These are phyloP conservation scores for Myotis davidii DNA, from an alignment of 2,113 vertebrate genomes.

Conservation along the genomic window DNA sequence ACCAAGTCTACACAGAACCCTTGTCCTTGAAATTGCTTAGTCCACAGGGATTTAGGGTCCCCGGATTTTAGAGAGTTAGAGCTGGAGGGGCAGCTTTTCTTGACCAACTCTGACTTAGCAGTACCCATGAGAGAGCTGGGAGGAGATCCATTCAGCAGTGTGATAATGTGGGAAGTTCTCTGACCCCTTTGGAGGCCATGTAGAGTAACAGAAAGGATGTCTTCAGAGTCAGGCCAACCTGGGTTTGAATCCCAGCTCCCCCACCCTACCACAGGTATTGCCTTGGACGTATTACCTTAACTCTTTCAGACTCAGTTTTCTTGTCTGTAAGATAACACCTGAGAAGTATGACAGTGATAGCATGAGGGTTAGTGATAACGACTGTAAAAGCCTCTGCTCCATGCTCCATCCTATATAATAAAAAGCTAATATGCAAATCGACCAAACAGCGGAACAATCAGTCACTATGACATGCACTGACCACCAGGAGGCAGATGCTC, in stretches of 20 bases:
- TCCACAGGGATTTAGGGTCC: background rate
- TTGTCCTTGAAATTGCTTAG: slow-evolving; percentile 13
- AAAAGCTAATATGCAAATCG: too few relatives aligned
- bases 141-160: background rate
- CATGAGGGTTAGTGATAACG: background rate
- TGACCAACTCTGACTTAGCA: background rate
- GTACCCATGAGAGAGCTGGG: background rate
- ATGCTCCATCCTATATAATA: background rate
- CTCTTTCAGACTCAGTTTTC: slow-evolving; percentile 30
- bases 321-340: background rate
- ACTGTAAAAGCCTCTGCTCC: background rate
- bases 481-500: too few relatives aligned
- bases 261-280: background rate
- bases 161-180: background rate
- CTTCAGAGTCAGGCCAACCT: background rate
- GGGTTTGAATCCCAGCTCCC: background rate
- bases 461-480: too few relatives aligned
- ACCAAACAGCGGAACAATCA: too few relatives aligned
- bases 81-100: background rate
- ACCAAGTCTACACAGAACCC: background rate
- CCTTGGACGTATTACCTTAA: background rate
- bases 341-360: background rate
- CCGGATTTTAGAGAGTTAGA: background rate
- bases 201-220: background rate
- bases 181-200: slow-evolving; percentile 27